A percentile compares a stretch with the other conserved stretches of the same genome.
Evolutionary conservation across 92 coral and sea anemone genomes (phyloP).

Genomic region (Porites lobata): DNA sequence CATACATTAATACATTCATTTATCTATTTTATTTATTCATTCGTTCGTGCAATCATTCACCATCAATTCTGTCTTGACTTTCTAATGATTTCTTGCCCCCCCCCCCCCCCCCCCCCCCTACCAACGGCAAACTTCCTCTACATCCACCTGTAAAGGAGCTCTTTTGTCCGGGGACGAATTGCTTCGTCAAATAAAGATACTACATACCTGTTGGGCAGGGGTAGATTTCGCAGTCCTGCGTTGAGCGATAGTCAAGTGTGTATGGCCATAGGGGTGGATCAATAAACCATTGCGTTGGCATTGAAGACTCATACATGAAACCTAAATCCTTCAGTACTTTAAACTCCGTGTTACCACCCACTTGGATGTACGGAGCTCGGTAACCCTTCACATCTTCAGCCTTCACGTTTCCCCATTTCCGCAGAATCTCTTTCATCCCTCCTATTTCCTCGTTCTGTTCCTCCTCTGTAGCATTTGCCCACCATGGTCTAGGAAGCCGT

Average conservation of each 20-base stretch:
- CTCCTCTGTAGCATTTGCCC: slow-evolving; percentile 67
- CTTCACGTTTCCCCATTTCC: slow-evolving; percentile 68
- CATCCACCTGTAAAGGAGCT: too few relatives aligned
- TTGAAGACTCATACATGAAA: slow-evolving; percentile 76
- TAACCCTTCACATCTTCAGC: slow-evolving; percentile 68
- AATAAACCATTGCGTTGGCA: slow-evolving; percentile 60
- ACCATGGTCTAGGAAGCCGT: slow-evolving; percentile 71
- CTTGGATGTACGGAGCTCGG: slow-evolving; percentile 74
- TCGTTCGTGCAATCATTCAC: too few relatives aligned
- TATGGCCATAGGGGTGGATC: slow-evolving; percentile 81
- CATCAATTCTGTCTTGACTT: too few relatives aligned
- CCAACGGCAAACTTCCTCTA: too few relatives aligned
- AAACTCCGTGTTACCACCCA: slow-evolving; percentile 80
- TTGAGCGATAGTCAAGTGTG: slow-evolving; percentile 67
- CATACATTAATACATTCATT: too few relatives aligned
- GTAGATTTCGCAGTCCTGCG: slow-evolving; percentile 66
- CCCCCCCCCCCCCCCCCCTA: too few relatives aligned
- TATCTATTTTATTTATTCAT: too few relatives aligned
- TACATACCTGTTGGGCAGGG: slow-evolving; percentile 79
- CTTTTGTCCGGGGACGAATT: too few relatives aligned
- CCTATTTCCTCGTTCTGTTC: slow-evolving; percentile 63
- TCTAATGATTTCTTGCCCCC: too few relatives aligned
- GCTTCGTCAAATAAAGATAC: neutral
- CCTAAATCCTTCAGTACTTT: slow-evolving; percentile 55
- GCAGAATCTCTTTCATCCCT: slow-evolving; percentile 74